Percentiles rank a stretch among this genome's conserved stretches.
Conservation (phyloP, 92 coral and sea anemone genomes). For the Siderastrea radians region DNA sequence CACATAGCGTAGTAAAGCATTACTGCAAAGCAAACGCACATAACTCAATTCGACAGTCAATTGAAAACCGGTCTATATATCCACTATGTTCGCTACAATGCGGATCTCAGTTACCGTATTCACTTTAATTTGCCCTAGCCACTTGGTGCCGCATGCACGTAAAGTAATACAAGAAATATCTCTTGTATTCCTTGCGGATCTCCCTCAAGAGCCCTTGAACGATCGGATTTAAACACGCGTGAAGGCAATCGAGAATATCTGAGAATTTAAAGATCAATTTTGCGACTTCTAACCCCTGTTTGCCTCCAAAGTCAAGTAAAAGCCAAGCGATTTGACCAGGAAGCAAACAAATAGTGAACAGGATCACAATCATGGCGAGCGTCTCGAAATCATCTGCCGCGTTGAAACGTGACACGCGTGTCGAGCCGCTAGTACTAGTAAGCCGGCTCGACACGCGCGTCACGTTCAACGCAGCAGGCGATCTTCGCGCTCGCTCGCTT, state of each 20-base stretch:
- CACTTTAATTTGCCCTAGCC: too few species aligned
- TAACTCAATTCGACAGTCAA: too few species aligned
- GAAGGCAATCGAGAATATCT: constrained; percentile 68
- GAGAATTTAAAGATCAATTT: constrained; percentile 51
- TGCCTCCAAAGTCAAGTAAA: constrained; percentile 74
- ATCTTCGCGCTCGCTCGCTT: too few species aligned
- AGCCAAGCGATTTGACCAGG: constrained; percentile 87
- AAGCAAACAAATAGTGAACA: constrained; percentile 16
- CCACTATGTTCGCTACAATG: too few species aligned
- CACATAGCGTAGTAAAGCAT: too few species aligned
- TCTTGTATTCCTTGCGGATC: constrained; percentile 70
- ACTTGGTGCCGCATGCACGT: not conserved
- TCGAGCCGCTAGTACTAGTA: too few species aligned
- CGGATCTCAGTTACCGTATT: too few species aligned
- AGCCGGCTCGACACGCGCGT: too few species aligned
- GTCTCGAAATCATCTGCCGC: constrained; percentile 21
- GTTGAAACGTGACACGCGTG: too few species aligned
- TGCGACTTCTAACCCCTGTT: constrained; percentile 21
- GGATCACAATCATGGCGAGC: constrained; percentile 66
- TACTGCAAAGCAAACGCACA: too few species aligned
- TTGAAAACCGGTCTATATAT: too few species aligned
- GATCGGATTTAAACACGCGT: constrained; percentile 84
- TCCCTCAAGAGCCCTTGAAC: constrained; percentile 77
- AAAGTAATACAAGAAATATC: not conserved
- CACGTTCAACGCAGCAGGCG: too few species aligned